These are phyloP conservation scores for Nyctibius grandis DNA, from an alignment of 2,797 vertebrate genomes.

Conservation along the genomic window DNA sequence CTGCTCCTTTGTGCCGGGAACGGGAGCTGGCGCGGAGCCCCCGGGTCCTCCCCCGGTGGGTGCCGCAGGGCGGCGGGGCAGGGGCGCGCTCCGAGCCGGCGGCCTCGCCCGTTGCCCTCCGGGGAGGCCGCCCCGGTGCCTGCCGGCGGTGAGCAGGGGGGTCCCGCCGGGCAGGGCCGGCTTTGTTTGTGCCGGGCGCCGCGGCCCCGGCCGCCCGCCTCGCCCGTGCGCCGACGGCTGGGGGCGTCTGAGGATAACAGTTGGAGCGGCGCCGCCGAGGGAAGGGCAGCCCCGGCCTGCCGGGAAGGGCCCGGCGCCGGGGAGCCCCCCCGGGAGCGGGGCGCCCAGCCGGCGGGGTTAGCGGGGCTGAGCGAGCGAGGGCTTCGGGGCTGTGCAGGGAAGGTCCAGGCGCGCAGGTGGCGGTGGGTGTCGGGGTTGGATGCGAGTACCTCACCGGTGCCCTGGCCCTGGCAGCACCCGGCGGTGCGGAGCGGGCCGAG, in stretches of 20 bases:
- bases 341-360: too few species aligned
- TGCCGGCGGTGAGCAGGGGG: not conserved
- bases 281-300: not conserved
- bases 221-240: not conserved
- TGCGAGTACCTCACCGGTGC: too few species aligned
- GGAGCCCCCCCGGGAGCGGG: not conserved
- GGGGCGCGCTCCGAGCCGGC: not conserved
- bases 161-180: not conserved
- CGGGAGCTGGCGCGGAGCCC: not conserved
- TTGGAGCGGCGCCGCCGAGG: not conserved
- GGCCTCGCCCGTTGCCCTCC: not conserved
- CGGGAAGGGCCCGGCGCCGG: not conserved
- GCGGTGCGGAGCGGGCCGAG: not conserved
- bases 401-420: too few species aligned
- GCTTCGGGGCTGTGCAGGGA: too few species aligned
- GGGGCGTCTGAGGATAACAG: not conserved
- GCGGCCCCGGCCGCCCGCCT: not conserved
- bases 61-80: not conserved
- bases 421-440: too few species aligned
- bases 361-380: too few species aligned
- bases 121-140: not conserved
- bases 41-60: not conserved
- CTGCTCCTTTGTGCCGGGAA: not conserved
- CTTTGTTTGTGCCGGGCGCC: not conserved
- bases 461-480: not conserved